Percentiles rank a stretch among this genome's conserved stretches.
These are phyloP conservation scores for Odontophorus gujanensis DNA, from an alignment of 2,113 vertebrate genomes.

Conservation along the genomic window DNA sequence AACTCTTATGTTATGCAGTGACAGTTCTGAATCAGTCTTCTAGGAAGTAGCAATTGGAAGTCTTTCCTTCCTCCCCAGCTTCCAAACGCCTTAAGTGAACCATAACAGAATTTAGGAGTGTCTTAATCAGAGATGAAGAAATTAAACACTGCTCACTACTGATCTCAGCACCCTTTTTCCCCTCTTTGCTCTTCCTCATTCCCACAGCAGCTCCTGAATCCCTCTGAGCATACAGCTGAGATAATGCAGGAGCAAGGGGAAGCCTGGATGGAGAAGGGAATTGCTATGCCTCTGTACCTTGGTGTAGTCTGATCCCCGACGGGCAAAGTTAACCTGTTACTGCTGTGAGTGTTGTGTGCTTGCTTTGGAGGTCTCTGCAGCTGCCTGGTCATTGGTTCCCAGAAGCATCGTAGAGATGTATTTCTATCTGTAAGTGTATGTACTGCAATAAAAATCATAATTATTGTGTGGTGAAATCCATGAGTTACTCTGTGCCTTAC, in stretches of 20 bases:
- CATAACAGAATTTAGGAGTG: background rate
- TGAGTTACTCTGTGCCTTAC: background rate
- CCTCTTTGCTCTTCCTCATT: background rate
- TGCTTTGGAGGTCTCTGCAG: background rate
- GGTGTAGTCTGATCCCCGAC: accelerated
- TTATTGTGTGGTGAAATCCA: background rate
- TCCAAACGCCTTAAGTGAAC: background rate
- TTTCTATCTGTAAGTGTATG: accelerated
- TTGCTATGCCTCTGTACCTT: background rate
- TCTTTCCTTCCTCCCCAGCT: background rate
- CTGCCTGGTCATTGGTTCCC: background rate
- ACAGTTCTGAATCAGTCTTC: background rate
- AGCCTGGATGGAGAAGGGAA: background rate
- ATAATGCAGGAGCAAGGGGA: background rate
- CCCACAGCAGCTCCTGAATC: background rate
- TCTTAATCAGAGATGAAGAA: background rate
- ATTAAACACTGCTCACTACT: background rate
- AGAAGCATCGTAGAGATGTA: background rate
- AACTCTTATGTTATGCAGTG: accelerated
- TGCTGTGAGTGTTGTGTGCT: too few species aligned
- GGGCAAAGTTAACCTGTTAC: background rate
- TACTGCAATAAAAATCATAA: background rate
- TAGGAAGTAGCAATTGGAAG: background rate
- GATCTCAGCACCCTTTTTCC: background rate
- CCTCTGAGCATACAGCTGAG: background rate